A percentile compares a stretch with the other conserved stretches of the same genome.
These are phyloP conservation scores for Melieria crassipennis DNA, from an alignment of 2,888 invertebrate species.

Conservation along the genomic window DNA sequence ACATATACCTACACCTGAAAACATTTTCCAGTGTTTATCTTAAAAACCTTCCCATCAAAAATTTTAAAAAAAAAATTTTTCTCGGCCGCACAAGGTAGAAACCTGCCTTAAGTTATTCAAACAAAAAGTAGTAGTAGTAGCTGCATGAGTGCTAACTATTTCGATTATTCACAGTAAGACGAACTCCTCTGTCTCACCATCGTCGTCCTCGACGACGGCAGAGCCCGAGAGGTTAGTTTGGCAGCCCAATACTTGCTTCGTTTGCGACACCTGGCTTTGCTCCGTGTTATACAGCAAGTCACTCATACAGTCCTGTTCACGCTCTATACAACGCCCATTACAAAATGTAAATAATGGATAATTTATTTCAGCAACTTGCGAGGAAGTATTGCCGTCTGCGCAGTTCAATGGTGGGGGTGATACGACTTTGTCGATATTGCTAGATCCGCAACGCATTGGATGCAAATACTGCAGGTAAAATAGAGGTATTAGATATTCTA, in stretches of 20 bases:
- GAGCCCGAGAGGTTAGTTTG: constrained; percentile 23
- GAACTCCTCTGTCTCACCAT: constrained; percentile 79
- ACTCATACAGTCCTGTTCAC: constrained; percentile 56
- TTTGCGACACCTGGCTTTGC: constrained; percentile 69
- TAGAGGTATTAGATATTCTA: background rate
- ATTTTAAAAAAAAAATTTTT: no score
- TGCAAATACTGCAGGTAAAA: constrained; percentile 67
- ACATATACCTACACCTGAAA: no score
- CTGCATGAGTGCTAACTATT: background rate
- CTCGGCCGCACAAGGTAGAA: no score
- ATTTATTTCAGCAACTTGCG: constrained; percentile 65
- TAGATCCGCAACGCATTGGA: constrained; percentile 65
- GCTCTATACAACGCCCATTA: constrained; percentile 74
- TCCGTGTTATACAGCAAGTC: constrained; percentile 69
- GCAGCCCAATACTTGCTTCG: constrained; percentile 68
- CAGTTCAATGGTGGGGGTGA: constrained; percentile 34
- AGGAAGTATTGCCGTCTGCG: constrained; percentile 43
- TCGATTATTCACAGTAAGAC: constrained; percentile 69
- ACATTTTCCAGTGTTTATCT: no score
- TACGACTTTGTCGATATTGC: constrained; percentile 49
- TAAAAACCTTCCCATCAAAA: no score
- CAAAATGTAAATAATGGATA: constrained; percentile 88
- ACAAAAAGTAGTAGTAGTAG: no score
- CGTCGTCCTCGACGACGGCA: constrained; percentile 68
- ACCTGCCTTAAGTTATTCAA: no score